A percentile compares a stretch with the other conserved stretches of the same genome.
These are phyloP conservation scores for Rana temporaria DNA, from an alignment of 2,113 vertebrate genomes.

Conservation along the genomic window DNA sequence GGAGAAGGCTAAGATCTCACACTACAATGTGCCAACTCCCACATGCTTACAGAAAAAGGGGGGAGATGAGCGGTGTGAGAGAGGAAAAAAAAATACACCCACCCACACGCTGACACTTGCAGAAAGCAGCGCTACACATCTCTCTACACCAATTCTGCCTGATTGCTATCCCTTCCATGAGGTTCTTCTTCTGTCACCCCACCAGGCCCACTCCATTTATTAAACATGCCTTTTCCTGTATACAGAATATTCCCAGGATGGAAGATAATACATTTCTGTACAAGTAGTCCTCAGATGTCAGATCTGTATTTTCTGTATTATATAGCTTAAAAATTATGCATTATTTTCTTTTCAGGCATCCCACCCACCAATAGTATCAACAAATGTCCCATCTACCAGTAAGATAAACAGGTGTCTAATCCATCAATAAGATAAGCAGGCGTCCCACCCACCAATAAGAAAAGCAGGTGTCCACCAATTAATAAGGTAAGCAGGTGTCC, in stretches of 20 bases:
- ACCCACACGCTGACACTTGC: conserved; percentile 45
- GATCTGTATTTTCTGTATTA: no score
- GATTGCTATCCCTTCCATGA: neutral
- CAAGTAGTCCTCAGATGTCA: no score
- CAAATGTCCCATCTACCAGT: no score
- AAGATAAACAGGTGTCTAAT: no score
- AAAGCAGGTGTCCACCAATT: no score
- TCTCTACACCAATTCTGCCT: conserved; percentile 8
- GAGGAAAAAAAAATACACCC: conserved; percentile 41
- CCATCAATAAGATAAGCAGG: no score
- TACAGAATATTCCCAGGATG: neutral
- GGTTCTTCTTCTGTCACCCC: neutral
- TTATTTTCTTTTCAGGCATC: no score
- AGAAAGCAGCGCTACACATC: conserved; percentile 41
- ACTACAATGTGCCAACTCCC: conserved; percentile 50
- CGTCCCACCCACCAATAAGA: no score
- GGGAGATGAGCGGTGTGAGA: conserved; percentile 21
- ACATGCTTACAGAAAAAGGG: conserved; percentile 41
- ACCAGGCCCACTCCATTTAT: neutral
- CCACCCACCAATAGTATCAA: no score
- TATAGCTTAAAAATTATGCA: no score
- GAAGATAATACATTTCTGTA: no score
- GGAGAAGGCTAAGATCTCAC: conserved; percentile 44
- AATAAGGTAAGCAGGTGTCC: no score
- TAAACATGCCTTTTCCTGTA: neutral